Evolutionary conservation across 2,113 vertebrate species (phyloP), one percentile per base, ranked within the genome.

Genomic region (Tenrec ecaudatus): DNA sequence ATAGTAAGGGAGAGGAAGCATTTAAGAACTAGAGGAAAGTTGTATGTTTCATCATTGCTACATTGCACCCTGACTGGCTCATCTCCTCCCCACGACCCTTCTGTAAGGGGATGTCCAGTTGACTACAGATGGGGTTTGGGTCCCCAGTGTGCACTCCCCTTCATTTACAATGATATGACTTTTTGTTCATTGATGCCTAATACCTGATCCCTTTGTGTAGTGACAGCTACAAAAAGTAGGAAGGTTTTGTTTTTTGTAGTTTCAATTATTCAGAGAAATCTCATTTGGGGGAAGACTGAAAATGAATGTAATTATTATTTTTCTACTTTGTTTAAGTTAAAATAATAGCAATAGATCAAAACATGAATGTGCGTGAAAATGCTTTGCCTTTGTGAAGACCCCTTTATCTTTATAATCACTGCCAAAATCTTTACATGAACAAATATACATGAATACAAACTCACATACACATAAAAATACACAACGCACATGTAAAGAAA

Each of bases 321-420:
- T 64, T 58, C 94, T 27, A 82, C 6, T 40, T 92, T 80, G 12
- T 80, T 82, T 57, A 83, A 93, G 75, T 90, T 75, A 92, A 90
- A 90, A 83, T 1, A 47, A 31, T 31, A 83, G 12, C 19, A 85
- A 60, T 25, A 89, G 86, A 86, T 36, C 3, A 64, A 38, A 86
- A 1, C 23, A 91, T 20, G 38, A 86, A 87, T 82, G 29, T 91
- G 0, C 5, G 82, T 12, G 0, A 3, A 91, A 76, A 92, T 29
- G 2, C 6, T 82, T 80, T 75, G 3, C 29, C 71, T 94, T 43
- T 29, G 0, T 17, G 53, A 95, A 91, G 17, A 80, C 1, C 0
- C 10, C 71, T 76, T 77, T 66, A 89, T 69, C 57, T 88, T 79
- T 47, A 40, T 33, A 88, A 40, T 71, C 14, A 77, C 58, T 87